A percentile compares a stretch with the other conserved stretches of the same genome.
Conservation (phyloP, 37 sponge, comb jelly and placozoan species). For the Petrosia ficiformis region DNA sequence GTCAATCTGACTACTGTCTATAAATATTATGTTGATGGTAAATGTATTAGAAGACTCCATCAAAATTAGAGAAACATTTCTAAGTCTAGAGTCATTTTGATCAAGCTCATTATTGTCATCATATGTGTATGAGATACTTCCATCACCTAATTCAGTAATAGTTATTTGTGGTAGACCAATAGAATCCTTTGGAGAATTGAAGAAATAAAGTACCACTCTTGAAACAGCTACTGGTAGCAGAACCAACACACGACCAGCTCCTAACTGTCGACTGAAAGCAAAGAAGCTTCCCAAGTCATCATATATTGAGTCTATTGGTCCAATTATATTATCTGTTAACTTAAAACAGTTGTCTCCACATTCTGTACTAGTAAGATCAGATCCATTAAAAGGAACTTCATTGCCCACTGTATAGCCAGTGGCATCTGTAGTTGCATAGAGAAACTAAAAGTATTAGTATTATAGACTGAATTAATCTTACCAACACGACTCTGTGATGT, state of each 20-base stretch:
- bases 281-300: neutral
- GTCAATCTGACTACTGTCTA: constrained; percentile 8
- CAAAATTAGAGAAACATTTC: constrained; percentile 4
- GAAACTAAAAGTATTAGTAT: no score
- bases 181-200: constrained; percentile 23
- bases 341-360: neutral
- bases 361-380: neutral
- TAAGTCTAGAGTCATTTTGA: constrained; percentile 2
- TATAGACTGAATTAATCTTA: no score
- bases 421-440: no score
- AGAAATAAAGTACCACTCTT: constrained; percentile 29
- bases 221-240: neutral
- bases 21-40: neutral
- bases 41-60: neutral
- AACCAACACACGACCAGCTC: constrained; percentile 1
- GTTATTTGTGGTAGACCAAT: constrained; percentile 27
- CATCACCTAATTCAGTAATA: neutral
- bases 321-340: constrained; percentile 2
- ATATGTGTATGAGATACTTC: constrained; percentile 8
- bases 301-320: neutral
- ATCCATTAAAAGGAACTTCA: neutral
- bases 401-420: no score
- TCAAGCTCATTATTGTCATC: constrained; percentile 13
- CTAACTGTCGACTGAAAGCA: constrained; percentile 36
- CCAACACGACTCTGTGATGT: no score